Conservation (phyloP, 1,140 invertebrate genomes). For the Schlechtendalia chinensis region DNA sequence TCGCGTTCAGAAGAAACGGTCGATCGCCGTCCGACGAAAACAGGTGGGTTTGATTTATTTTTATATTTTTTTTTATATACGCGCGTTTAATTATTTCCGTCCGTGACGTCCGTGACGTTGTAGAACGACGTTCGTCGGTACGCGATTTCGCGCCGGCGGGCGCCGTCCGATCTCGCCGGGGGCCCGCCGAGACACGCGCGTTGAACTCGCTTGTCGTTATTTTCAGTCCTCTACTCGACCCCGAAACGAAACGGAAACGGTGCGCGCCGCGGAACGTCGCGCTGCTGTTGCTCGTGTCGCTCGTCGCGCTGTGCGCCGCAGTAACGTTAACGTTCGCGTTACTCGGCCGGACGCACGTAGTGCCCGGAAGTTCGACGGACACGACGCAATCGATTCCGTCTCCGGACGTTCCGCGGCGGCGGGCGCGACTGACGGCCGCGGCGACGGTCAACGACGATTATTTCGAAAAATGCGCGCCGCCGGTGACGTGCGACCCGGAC, state of each 20-base stretch:
- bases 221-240: background rate
- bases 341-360: no score
- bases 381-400: no score
- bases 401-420: no score
- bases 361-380: no score
- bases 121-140: no score
- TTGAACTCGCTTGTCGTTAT: background rate
- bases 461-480: background rate
- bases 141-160: no score
- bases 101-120: no score
- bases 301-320: background rate
- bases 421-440: background rate
- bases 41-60: background rate
- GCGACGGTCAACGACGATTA: slow-evolving; percentile 30
- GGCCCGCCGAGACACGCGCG: no score
- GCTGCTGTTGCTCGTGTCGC: background rate
- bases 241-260: background rate
- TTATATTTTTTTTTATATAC: background rate
- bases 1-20: background rate
- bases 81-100: no score
- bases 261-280: background rate
- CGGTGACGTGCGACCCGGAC: background rate
- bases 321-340: background rate
- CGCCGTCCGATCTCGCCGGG: no score
- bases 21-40: background rate